These are phyloP conservation scores for Sepioteuthis lessoniana DNA, from an alignment of 2,888 invertebrate species.

Conservation along the genomic window DNA sequence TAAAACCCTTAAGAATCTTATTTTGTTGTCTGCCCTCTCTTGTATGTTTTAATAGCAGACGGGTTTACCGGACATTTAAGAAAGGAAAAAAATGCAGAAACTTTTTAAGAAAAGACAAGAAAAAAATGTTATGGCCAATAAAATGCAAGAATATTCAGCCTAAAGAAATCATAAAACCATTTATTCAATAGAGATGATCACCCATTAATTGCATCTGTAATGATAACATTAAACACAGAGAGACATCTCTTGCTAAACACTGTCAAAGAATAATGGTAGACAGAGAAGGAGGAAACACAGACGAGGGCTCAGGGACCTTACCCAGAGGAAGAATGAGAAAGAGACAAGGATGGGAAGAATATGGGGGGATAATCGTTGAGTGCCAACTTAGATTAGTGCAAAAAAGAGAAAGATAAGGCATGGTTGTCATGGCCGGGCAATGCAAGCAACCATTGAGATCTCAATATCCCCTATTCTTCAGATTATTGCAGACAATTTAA, in stretches of 20 bases:
- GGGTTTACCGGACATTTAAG: neutral
- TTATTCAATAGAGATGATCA: neutral
- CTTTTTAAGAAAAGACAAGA: neutral
- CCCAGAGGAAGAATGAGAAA: neutral
- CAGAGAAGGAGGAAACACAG: neutral
- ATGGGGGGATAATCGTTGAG: neutral
- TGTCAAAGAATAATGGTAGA: constrained; percentile 11
- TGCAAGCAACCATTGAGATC: no score
- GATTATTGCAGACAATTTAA: constrained; percentile 33
- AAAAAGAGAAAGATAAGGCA: no score
- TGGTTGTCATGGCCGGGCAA: no score
- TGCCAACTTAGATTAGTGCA: neutral
- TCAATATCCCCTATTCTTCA: neutral
- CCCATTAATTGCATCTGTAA: neutral
- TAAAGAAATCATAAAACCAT: neutral
- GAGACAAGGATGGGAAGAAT: neutral
- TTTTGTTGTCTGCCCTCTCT: neutral
- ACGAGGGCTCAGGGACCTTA: neutral
- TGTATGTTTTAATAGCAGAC: neutral
- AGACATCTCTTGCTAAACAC: constrained; percentile 1
- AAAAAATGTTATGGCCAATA: neutral
- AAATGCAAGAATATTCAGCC: neutral
- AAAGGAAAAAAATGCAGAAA: neutral
- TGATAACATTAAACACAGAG: neutral
- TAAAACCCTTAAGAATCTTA: neutral